These are phyloP conservation scores for Cremastinae sp. DNA, from an alignment of 2,888 invertebrate genomes.

Conservation along the genomic window DNA sequence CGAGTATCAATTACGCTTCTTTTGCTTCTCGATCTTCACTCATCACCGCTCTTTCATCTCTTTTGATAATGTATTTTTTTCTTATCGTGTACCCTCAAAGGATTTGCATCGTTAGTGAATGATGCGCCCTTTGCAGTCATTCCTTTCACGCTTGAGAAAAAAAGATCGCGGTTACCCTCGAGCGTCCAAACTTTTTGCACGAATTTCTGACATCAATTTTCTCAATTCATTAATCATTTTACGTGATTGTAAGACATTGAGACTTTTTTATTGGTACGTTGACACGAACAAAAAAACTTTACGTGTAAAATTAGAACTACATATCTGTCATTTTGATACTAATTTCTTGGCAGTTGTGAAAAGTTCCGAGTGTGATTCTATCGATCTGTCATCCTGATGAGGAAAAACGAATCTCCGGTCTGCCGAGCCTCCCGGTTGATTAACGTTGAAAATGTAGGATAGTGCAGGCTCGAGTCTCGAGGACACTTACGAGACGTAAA, in stretches of 20 bases:
- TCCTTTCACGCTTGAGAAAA: slow-evolving; percentile 21
- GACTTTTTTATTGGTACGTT: too few species aligned
- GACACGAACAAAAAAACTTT: too few species aligned
- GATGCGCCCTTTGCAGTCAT: slow-evolving; percentile 30
- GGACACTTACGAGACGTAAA: slow-evolving; percentile 70
- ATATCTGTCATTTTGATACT: not conserved
- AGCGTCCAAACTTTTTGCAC: not conserved
- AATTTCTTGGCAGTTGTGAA: not conserved
- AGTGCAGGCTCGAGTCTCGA: slow-evolving; percentile 51
- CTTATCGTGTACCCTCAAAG: slow-evolving; percentile 7
- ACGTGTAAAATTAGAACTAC: too few species aligned
- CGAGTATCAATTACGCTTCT: slow-evolving; percentile 27
- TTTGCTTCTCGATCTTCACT: slow-evolving; percentile 17
- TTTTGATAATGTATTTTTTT: slow-evolving; percentile 39
- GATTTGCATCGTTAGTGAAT: slow-evolving; percentile 27
- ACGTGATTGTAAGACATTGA: too few species aligned
- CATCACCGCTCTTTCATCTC: slow-evolving; percentile 13
- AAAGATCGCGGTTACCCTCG: too few species aligned
- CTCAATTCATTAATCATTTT: too few species aligned
- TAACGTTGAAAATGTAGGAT: slow-evolving; percentile 67
- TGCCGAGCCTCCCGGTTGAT: slow-evolving; percentile 53
- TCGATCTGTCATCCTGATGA: slow-evolving; percentile 34
- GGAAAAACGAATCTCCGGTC: slow-evolving; percentile 27
- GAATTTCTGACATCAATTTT: too few species aligned
- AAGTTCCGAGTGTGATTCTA: slow-evolving; percentile 14